A percentile compares a stretch with the other conserved stretches of the same genome.
Evolutionary conservation across 2,888 invertebrate species (phyloP).

Genomic region (Synergus umbraculus): DNA sequence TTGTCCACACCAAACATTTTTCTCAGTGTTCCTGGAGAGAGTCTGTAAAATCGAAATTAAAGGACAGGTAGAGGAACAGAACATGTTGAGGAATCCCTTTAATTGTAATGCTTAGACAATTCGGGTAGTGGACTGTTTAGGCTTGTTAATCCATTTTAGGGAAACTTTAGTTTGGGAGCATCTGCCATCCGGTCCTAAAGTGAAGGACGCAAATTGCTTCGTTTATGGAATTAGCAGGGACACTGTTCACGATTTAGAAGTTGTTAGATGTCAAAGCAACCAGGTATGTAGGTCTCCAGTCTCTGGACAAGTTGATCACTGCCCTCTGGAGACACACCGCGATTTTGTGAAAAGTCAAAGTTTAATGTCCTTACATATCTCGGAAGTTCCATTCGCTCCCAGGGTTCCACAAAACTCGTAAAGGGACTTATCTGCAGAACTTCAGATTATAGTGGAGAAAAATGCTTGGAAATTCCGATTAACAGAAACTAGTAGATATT

Average conservation of each 20-base stretch:
- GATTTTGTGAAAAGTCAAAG: constrained; percentile 27
- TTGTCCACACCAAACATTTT: too few relatives aligned
- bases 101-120: background rate
- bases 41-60: too few relatives aligned
- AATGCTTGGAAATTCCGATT: background rate
- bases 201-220: background rate
- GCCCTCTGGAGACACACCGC: constrained; percentile 16
- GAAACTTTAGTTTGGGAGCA: background rate
- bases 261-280: background rate
- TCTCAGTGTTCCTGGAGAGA: too few relatives aligned
- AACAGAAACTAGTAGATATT: background rate
- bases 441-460: background rate
- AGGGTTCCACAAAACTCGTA: background rate
- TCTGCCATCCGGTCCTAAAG: background rate
- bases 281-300: constrained; percentile 6
- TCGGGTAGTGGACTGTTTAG: background rate
- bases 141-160: background rate
- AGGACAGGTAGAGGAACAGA: too few relatives aligned
- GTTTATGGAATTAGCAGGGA: constrained; percentile 17
- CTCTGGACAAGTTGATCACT: constrained; percentile 28
- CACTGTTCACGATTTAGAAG: constrained; percentile 10
- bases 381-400: constrained; percentile 2
- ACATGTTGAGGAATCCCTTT: background rate
- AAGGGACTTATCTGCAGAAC: background rate
- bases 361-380: constrained; percentile 28